phyloP scores from a whole-genome alignment of 1,140 invertebrate species.

The Drosophila pandora region DNA sequence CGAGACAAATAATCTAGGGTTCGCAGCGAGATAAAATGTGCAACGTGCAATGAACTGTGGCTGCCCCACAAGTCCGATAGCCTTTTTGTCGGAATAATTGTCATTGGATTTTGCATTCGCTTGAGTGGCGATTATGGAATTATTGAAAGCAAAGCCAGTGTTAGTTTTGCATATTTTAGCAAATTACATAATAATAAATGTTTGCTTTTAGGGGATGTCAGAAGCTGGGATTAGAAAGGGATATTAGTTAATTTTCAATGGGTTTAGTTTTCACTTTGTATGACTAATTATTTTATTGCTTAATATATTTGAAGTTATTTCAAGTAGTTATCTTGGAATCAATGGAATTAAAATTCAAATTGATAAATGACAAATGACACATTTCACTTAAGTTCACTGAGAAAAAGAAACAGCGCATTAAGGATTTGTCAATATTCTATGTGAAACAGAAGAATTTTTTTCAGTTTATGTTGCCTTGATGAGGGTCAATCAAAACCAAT shows the following conservation, averaged over 20 bases:
- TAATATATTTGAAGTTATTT: too few species aligned
- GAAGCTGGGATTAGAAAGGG: too few species aligned
- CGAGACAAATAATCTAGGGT: constrained; percentile 17
- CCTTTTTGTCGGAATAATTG: constrained; percentile 8
- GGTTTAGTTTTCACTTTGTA: too few species aligned
- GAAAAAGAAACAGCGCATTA: too few species aligned
- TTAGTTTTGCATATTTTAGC: constrained; percentile 2
- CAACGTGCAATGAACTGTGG: constrained; percentile 45
- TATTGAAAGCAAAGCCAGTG: not conserved
- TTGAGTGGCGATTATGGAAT: constrained; percentile 11
- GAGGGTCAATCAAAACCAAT: constrained; percentile 2
- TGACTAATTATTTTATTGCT: too few species aligned
- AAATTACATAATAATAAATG: constrained; percentile 1
- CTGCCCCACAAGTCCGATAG: not conserved
- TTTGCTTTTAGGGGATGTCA: not conserved
- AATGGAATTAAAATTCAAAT: too few species aligned
- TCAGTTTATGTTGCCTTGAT: constrained; percentile 2
- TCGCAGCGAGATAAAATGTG: constrained; percentile 16
- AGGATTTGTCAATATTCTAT: too few species aligned
- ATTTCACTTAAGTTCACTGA: too few species aligned
- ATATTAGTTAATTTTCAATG: too few species aligned
- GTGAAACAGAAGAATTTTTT: not conserved
- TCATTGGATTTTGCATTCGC: constrained; percentile 6
- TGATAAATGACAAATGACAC: too few species aligned
- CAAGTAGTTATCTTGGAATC: too few species aligned